Evolutionary conservation across 2,113 vertebrate species (phyloP).

Genomic region (Pelecanoides urinatrix): DNA sequence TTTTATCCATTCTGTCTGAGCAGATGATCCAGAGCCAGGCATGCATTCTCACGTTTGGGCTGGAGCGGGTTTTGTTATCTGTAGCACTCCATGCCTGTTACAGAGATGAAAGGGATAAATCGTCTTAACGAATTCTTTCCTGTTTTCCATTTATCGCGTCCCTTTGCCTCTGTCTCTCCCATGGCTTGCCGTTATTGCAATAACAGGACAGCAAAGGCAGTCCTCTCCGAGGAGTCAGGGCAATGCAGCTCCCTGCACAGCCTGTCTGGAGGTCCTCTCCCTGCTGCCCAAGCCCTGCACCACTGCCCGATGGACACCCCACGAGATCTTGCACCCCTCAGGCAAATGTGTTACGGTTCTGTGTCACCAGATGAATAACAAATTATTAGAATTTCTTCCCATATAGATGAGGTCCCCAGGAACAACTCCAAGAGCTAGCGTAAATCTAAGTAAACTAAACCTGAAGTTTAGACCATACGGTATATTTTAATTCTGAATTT

Average conservation of each 20-base stretch:
- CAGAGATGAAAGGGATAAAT: background rate
- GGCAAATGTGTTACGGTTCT: fast-evolving
- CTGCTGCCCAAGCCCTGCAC: fast-evolving
- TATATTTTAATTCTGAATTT: background rate
- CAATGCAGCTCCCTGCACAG: background rate
- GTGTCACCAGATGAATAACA: background rate
- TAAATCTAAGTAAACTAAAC: background rate
- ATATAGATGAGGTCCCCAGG: background rate
- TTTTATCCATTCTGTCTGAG: background rate
- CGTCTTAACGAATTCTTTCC: background rate
- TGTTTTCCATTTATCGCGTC: background rate
- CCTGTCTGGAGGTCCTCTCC: background rate
- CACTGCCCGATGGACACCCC: fast-evolving
- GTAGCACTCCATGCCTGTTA: background rate
- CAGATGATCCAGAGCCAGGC: background rate
- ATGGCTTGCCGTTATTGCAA: fast-evolving
- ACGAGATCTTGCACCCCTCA: fast-evolving
- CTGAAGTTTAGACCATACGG: fast-evolving
- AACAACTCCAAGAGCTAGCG: background rate
- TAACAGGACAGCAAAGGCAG: background rate
- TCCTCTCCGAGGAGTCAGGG: background rate
- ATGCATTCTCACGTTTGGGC: fast-evolving
- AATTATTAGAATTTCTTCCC: background rate
- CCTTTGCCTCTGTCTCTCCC: fast-evolving
- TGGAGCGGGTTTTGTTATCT: background rate